Base-by-base conservation (phyloP, 2,797 vertebrate species). In the Cossypha heuglini region DNA sequence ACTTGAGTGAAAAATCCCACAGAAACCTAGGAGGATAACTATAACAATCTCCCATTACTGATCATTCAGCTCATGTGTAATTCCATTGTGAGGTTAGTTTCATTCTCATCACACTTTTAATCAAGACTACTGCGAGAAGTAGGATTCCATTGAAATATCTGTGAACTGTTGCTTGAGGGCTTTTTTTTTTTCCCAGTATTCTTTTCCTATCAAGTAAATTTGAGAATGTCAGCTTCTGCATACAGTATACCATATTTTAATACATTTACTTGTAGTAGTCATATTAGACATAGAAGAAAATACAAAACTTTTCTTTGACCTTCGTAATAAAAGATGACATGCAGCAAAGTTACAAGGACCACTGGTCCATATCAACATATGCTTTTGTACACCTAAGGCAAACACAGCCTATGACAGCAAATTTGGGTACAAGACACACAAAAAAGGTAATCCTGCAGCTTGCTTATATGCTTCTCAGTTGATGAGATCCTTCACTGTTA, bases 31-130 rank as follows among this genome's bases (percentile, higher is more conserved):
- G 71, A 85, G 90, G 16, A 35, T 77, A 83, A 52, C 49, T 78
- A 51, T 85, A 87, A 80, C 64, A 74, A 2, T 88, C 76, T 93
- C n/a, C 20, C 29, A 26, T 69, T 93, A 68, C 59, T 71, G 91
- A 84, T 91, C 75, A 87, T 96, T 96, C 95, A 81, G 91, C 72
- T 97, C 66, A 33, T 59, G 35, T 79, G 57, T 73, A 92, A n/a
- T 58, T 29, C 12, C 35, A 76, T 48, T 91, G 81, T 80, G 94
- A 93, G 58, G 82, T 93, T 88, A 63, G 46, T 90, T 74, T 79
- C 79, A 75, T 85, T 96, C 93, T 94, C 69, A 76, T 85, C 77
- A 78, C 52, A 72, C n/a, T 86, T 93, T 61, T 94, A 95, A 82
- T 93, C 79, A 89, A 82, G 81, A 71, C 79, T 48, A 71, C 78